Percentiles rank a stretch among this genome's conserved stretches.
phyloP scores from a whole-genome alignment of 2,797 vertebrate species.

The Simalia tracyae region DNA sequence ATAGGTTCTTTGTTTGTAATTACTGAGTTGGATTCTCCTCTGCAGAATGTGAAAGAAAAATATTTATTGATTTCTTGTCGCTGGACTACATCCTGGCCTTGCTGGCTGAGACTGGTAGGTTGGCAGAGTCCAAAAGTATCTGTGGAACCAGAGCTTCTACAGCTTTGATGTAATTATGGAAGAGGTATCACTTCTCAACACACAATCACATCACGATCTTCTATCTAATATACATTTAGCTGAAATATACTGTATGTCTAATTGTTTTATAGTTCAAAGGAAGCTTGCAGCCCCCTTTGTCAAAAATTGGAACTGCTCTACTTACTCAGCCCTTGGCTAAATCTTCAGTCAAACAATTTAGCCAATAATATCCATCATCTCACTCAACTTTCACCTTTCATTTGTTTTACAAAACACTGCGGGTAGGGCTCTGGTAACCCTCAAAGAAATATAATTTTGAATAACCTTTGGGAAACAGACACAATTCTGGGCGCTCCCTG shows the following conservation, averaged over 20 bases:
- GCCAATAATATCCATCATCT: not conserved
- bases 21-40: not conserved
- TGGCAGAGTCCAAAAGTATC: not conserved
- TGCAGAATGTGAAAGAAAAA: not conserved
- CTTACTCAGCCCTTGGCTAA: not conserved
- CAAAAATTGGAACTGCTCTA: not conserved
- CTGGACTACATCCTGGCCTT: not conserved
- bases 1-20: not conserved
- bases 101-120: not conserved
- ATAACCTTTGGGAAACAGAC: not conserved
- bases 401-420: not conserved
- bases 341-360: not conserved
- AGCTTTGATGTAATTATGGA: not conserved
- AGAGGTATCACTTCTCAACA: not conserved
- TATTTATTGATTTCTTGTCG: not conserved
- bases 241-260: not conserved
- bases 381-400: not conserved
- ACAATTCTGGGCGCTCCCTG: not conserved
- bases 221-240: not conserved
- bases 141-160: not conserved
- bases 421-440: not conserved
- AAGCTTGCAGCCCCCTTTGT: not conserved
- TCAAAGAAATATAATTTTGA: not conserved
- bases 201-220: not conserved
- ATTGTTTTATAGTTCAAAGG: not conserved